Conservation (phyloP, 2,113 vertebrate species). For the Indicator maculatus region DNA sequence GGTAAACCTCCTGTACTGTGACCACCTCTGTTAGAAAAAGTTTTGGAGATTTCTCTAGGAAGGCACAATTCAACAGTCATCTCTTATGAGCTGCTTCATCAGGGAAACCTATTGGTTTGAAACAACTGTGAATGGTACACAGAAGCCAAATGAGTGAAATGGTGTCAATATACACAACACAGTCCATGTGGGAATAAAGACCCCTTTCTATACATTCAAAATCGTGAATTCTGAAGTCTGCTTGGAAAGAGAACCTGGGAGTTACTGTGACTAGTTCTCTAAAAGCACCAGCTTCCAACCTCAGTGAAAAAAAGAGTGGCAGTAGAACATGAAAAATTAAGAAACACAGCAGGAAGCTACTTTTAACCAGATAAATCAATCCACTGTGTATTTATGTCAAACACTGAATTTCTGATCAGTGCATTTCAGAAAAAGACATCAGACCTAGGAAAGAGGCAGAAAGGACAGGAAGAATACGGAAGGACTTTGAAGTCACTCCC, state of each 20-base stretch:
- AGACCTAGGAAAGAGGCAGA: background rate
- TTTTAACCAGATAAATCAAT: background rate
- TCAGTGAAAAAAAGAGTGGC: background rate
- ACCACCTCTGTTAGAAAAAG: background rate
- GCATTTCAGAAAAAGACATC: background rate
- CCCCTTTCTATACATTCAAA: background rate
- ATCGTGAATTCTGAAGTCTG: background rate
- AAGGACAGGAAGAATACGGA: background rate
- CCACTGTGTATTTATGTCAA: background rate
- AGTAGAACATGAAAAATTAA: background rate
- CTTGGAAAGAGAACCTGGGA: background rate
- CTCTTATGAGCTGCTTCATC: background rate
- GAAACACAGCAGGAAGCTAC: background rate
- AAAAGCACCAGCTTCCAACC: background rate
- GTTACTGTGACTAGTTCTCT: background rate
- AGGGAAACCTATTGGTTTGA: background rate
- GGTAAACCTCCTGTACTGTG: rapidly evolving
- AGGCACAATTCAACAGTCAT: background rate
- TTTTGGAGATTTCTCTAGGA: background rate
- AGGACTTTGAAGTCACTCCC: background rate
- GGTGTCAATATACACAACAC: background rate
- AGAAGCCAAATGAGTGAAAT: background rate
- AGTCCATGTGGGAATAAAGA: background rate
- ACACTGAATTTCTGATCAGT: background rate
- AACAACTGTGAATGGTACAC: background rate